A percentile compares a stretch with the other conserved stretches of the same genome.
phyloP scores from a whole-genome alignment of 2,113 vertebrate species.

The Mesoclemmys tuberculata region DNA sequence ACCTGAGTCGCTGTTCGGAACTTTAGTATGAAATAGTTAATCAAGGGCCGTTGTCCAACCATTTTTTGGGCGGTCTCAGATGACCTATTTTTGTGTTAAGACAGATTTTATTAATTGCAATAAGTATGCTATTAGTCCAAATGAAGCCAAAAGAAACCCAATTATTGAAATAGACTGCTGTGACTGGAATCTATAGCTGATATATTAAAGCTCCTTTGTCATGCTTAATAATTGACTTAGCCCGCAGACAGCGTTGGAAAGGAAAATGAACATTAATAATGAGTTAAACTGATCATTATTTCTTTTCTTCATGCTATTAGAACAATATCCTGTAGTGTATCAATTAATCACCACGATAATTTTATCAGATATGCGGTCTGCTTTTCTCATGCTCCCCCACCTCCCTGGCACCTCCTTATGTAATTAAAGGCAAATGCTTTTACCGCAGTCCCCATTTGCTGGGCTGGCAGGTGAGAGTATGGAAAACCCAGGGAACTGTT shows the following conservation, averaged over 20 bases:
- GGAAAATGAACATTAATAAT: slow-evolving; percentile 70
- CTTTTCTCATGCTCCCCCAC: neutral
- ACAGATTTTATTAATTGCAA: slow-evolving; percentile 72
- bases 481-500: neutral
- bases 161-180: slow-evolving; percentile 75
- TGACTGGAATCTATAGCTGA: slow-evolving; percentile 72
- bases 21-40: neutral
- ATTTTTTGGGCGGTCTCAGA: slow-evolving; percentile 48
- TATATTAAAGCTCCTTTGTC: slow-evolving; percentile 66
- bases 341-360: slow-evolving; percentile 41
- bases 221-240: slow-evolving; percentile 71
- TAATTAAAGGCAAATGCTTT: neutral
- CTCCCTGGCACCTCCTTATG: neutral
- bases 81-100: slow-evolving; percentile 25
- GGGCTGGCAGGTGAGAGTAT: neutral
- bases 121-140: slow-evolving; percentile 73
- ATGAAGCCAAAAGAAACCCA: slow-evolving; percentile 68
- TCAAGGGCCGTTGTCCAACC: slow-evolving; percentile 13
- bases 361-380: neutral
- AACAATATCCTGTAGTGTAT: slow-evolving; percentile 45
- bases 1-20: neutral
- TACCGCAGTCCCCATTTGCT: neutral
- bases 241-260: slow-evolving; percentile 44
- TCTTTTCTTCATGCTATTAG: slow-evolving; percentile 26
- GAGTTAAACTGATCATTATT: slow-evolving; percentile 62